Conservation (phyloP, 2,888 invertebrate genomes). For the Meganola albula region DNA sequence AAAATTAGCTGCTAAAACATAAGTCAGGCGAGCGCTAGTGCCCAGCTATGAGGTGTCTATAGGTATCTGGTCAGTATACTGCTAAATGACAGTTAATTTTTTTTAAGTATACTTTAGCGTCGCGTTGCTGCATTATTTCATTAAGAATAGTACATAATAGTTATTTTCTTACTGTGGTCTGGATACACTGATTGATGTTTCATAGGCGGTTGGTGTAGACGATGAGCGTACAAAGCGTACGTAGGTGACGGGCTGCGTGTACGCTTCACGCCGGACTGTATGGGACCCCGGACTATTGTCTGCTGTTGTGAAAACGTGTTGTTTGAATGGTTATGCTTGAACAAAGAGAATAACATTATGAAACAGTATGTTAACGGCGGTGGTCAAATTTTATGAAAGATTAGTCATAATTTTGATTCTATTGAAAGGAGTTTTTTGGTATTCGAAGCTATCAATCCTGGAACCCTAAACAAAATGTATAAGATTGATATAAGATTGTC, state of each 20-base stretch:
- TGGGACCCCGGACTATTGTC: constrained; percentile 61
- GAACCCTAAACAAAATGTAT: too few relatives aligned
- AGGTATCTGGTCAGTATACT: too few relatives aligned
- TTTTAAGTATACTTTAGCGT: not conserved
- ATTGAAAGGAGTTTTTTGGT: too few relatives aligned
- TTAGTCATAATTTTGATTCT: too few relatives aligned
- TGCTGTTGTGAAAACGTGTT: constrained; percentile 55
- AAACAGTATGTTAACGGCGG: too few relatives aligned
- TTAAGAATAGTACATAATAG: not conserved
- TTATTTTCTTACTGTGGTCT: constrained; percentile 77
- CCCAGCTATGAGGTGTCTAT: too few relatives aligned
- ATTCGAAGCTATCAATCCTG: too few relatives aligned
- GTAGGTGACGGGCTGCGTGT: constrained; percentile 79
- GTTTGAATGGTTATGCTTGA: constrained; percentile 44
- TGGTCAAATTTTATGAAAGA: too few relatives aligned
- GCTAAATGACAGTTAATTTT: too few relatives aligned
- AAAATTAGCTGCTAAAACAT: too few relatives aligned
- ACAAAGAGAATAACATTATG: constrained; percentile 25
- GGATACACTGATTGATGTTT: constrained; percentile 73
- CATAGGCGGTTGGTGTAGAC: constrained; percentile 62
- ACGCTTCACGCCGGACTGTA: constrained; percentile 68
- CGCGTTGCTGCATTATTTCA: not conserved
- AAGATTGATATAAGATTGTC: too few relatives aligned
- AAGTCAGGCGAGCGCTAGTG: too few relatives aligned
- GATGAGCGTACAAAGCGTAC: constrained; percentile 61